phyloP scores from a whole-genome alignment of 2,888 invertebrate species.

The Dicranocentrus wangi region DNA sequence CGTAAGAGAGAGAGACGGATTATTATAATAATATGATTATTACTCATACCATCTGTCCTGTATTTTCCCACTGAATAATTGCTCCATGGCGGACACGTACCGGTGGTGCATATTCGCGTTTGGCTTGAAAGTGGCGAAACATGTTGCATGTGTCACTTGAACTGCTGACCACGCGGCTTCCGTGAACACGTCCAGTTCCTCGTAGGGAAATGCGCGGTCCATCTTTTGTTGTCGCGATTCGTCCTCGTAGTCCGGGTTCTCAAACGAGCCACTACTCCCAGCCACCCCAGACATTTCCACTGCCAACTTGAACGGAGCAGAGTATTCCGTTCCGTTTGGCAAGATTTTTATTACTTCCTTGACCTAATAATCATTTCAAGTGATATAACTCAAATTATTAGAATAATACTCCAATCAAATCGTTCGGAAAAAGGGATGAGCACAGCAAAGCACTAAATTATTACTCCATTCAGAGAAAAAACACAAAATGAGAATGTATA shows the following conservation, averaged over 20 bases:
- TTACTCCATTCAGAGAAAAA: not conserved
- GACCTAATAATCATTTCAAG: conserved; percentile 39
- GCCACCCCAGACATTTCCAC: not conserved
- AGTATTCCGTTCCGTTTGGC: conserved; percentile 52
- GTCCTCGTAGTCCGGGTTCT: conserved; percentile 22
- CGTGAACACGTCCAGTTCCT: conserved; percentile 64
- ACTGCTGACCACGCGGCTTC: conserved; percentile 69
- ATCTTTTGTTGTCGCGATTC: not conserved
- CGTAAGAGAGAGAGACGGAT: not conserved
- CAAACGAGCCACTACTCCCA: not conserved
- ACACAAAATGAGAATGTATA: not conserved
- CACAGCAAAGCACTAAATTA: not conserved
- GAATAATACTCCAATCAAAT: conserved; percentile 9
- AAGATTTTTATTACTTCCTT: conserved; percentile 59
- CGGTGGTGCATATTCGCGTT: conserved; percentile 70
- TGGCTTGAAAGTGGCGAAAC: conserved; percentile 68
- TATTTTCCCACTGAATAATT: conserved; percentile 63
- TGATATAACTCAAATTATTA: conserved; percentile 4
- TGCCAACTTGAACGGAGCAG: conserved; percentile 42
- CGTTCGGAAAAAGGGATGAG: conserved; percentile 8
- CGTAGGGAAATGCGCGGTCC: conserved; percentile 48
- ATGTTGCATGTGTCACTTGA: conserved; percentile 66
- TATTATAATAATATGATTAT: no score
- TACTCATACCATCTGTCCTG: conserved; percentile 65
- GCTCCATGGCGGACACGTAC: conserved; percentile 66